phyloP scores from a whole-genome alignment of 2,797 vertebrate species.

The Saguinus oedipus region DNA sequence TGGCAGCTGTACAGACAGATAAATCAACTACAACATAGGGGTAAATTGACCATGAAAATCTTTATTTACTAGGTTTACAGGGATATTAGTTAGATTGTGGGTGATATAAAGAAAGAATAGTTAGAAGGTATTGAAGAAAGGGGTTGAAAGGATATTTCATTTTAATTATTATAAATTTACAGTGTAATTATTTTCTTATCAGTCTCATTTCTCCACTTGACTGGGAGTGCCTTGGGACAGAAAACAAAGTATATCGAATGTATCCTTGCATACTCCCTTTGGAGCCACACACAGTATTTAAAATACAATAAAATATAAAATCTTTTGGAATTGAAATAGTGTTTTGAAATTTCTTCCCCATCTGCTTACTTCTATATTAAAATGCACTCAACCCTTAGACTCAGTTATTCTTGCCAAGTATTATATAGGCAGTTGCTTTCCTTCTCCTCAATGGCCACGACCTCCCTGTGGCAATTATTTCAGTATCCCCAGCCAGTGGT shows the following conservation, averaged over 20 bases:
- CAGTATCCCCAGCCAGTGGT: not conserved
- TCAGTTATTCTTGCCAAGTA: not conserved
- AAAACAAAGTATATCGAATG: not conserved
- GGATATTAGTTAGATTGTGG: conserved; percentile 6
- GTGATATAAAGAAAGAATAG: not conserved
- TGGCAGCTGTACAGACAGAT: not conserved
- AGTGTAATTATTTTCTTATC: not conserved
- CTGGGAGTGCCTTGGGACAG: not conserved
- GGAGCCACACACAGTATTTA: not conserved
- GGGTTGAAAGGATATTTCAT: conserved; percentile 1
- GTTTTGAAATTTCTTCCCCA: not conserved
- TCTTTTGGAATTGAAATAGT: not conserved
- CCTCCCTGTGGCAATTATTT: not conserved
- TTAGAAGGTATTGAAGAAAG: conserved; percentile 29
- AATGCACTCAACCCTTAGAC: not conserved
- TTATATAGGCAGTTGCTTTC: not conserved
- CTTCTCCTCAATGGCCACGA: not conserved
- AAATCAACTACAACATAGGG: conserved; percentile 21
- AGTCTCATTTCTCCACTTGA: not conserved
- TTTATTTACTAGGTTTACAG: conserved; percentile 21
- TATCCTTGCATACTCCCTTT: not conserved
- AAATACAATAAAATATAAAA: not conserved
- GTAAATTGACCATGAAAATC: conserved; percentile 26
- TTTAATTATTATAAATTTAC: not conserved
- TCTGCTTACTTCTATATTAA: not conserved